phyloP scores from a whole-genome alignment of 2,113 vertebrate genomes.

The Gasterosteus nipponicus region DNA sequence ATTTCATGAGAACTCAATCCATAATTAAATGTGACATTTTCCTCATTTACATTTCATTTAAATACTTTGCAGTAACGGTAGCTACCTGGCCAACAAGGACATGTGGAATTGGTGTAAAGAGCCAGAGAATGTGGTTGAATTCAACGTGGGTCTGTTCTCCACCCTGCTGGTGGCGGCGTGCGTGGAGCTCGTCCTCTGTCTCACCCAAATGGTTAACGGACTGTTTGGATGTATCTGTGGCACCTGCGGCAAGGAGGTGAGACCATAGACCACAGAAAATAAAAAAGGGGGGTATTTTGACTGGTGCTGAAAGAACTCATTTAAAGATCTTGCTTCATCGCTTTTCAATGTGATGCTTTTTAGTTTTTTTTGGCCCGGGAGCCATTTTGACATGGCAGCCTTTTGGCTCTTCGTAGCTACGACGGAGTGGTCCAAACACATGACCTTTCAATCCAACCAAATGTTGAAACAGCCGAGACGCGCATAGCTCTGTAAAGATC shows the following conservation, averaged over 20 bases:
- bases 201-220: constrained; percentile 74
- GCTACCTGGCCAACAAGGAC: constrained; percentile 55
- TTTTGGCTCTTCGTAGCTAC: not conserved
- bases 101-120: constrained; percentile 39
- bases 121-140: constrained; percentile 68
- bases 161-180: constrained; percentile 49
- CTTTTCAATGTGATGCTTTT: not conserved
- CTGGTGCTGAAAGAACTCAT: not conserved
- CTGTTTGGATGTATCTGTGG: constrained; percentile 80
- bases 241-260: constrained; percentile 73
- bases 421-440: not conserved
- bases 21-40: not conserved
- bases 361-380: no score
- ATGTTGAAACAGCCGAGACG: not conserved
- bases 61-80: constrained; percentile 39
- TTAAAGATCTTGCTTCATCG: not conserved
- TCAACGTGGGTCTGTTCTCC: constrained; percentile 77
- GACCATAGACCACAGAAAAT: not conserved
- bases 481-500: not conserved
- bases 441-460: not conserved
- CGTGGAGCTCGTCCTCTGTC: constrained; percentile 68
- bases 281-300: no score
- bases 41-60: not conserved
- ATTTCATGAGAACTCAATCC: not conserved
- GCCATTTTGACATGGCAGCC: not conserved